Evolutionary conservation across 2,888 invertebrate species (phyloP).

Genomic region (Autographa pulchrina): DNA sequence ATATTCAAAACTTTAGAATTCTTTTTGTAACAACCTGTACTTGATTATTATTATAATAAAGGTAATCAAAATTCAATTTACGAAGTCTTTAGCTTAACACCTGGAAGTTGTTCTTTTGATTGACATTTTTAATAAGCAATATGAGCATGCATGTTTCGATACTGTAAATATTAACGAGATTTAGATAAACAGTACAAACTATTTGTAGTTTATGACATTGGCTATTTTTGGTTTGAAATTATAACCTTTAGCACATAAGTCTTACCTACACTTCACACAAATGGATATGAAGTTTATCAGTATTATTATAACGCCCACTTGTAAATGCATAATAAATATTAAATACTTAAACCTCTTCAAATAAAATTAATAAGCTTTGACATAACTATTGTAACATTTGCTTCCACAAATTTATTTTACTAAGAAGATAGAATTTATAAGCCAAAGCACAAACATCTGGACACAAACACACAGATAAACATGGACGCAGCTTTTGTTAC

Average conservation of each 20-base stretch:
- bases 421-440: background rate
- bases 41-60: conserved; percentile 31
- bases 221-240: too few species aligned
- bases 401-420: background rate
- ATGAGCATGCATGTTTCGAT: conserved; percentile 24
- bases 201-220: too few species aligned
- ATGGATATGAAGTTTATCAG: conserved; percentile 22
- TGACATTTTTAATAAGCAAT: conserved; percentile 38
- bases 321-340: too few species aligned
- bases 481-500: background rate
- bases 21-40: conserved; percentile 11
- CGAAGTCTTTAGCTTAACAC: conserved; percentile 18
- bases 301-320: conserved; percentile 8
- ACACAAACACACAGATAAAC: background rate
- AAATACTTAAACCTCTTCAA: too few species aligned
- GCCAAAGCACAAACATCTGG: background rate
- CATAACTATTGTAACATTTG: too few species aligned
- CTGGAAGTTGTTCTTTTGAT: conserved; percentile 27
- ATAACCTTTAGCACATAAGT: too few species aligned
- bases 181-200: conserved; percentile 21
- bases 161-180: conserved; percentile 33
- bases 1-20: conserved; percentile 19
- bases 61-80: conserved; percentile 32
- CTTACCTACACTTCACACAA: too few species aligned
- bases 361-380: too few species aligned